These are phyloP conservation scores for Podabrus alpinus DNA, from an alignment of 2,888 invertebrate genomes.

Conservation along the genomic window DNA sequence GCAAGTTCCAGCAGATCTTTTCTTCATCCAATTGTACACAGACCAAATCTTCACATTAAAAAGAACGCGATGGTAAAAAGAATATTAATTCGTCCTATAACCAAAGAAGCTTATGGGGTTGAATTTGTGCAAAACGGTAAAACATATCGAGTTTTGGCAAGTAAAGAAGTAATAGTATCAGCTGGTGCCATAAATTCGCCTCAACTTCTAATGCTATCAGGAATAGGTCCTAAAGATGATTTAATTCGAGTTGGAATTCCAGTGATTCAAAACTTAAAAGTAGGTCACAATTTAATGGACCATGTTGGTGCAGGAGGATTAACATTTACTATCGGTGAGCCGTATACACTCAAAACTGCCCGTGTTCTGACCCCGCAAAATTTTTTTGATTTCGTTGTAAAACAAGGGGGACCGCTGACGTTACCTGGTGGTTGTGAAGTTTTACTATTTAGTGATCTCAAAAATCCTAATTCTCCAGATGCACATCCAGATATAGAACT, in stretches of 20 bases:
- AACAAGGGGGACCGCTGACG: constrained; percentile 57
- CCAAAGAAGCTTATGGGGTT: constrained; percentile 55
- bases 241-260: constrained; percentile 51
- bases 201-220: constrained; percentile 77
- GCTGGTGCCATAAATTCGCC: constrained; percentile 74
- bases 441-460: constrained; percentile 67
- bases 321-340: constrained; percentile 64
- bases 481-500: constrained; percentile 71
- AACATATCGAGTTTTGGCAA: constrained; percentile 51
- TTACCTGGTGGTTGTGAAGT: constrained; percentile 70
- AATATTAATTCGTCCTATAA: constrained; percentile 53
- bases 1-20: constrained; percentile 60
- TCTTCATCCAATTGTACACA: constrained; percentile 53
- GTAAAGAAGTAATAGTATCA: constrained; percentile 64
- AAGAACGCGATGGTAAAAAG: constrained; percentile 58
- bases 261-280: constrained; percentile 58
- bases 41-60: constrained; percentile 60
- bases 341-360: constrained; percentile 52
- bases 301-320: constrained; percentile 68
- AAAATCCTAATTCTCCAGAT: constrained; percentile 60
- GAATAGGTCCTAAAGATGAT: constrained; percentile 59
- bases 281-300: constrained; percentile 61
- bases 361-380: constrained; percentile 43
- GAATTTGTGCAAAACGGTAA: constrained; percentile 51
- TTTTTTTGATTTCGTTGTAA: constrained; percentile 47